Evolutionary conservation across 2,797 vertebrate species (phyloP).

Genomic region (Sebastes hubbsi): DNA sequence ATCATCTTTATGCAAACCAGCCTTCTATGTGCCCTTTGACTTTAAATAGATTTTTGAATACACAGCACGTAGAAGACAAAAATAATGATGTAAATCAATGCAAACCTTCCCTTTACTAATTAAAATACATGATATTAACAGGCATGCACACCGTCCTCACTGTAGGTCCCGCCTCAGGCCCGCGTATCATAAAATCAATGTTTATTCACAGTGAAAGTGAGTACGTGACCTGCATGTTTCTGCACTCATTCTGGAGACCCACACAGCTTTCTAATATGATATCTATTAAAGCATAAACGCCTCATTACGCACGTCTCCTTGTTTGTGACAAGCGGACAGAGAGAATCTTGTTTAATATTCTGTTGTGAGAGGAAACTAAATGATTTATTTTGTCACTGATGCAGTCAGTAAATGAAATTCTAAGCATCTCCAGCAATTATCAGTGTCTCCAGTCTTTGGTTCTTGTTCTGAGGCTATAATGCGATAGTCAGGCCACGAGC

Average conservation of each 20-base stretch:
- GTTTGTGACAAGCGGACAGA: neutral
- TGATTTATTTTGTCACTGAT: neutral
- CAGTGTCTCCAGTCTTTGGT: neutral
- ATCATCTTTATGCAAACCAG: neutral
- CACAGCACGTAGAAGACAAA: neutral
- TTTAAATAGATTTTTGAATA: no score
- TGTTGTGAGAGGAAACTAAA: neutral
- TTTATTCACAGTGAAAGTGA: slow-evolving; percentile 4
- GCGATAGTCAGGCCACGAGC: neutral
- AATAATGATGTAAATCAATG: neutral
- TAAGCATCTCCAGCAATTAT: neutral
- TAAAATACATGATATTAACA: slow-evolving; percentile 5
- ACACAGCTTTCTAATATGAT: neutral
- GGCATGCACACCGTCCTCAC: neutral
- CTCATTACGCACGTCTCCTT: neutral
- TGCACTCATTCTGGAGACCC: neutral
- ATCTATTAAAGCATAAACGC: neutral
- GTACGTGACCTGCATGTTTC: neutral
- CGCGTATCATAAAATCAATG: slow-evolving; percentile 19
- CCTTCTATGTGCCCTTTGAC: neutral
- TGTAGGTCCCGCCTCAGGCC: neutral
- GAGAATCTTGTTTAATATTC: neutral
- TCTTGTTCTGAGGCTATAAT: neutral
- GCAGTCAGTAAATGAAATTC: neutral
- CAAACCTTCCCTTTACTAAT: neutral